These are phyloP conservation scores for Geotrupes spiniger DNA, from an alignment of 2,888 invertebrate species.

Conservation along the genomic window DNA sequence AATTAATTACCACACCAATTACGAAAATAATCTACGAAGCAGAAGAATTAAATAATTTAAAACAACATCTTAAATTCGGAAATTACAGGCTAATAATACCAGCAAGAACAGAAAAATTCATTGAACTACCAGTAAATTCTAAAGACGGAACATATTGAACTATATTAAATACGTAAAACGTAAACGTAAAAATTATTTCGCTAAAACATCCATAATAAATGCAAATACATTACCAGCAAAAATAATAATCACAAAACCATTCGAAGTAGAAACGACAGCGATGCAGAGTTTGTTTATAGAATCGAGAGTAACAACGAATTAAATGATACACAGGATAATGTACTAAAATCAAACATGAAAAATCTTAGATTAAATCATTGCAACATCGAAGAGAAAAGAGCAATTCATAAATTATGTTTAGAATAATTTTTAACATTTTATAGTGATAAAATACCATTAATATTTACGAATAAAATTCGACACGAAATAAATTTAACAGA, in stretches of 20 bases:
- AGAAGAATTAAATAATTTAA: too few relatives aligned
- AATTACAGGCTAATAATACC: not conserved
- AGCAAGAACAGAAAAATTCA: not conserved
- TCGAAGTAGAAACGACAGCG: not conserved
- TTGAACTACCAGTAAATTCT: not conserved
- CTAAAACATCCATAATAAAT: not conserved
- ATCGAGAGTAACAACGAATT: not conserved
- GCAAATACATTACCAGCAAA: not conserved
- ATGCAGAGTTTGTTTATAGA: not conserved
- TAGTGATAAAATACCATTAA: constrained; percentile 7
- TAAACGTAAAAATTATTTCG: not conserved
- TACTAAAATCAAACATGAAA: not conserved
- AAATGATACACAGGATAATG: not conserved
- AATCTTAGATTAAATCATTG: constrained; percentile 1
- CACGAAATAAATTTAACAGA: constrained; percentile 25
- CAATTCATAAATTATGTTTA: not conserved
- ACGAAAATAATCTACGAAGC: too few relatives aligned
- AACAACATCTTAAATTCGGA: too few relatives aligned
- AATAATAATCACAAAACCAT: not conserved
- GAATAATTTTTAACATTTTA: too few relatives aligned
- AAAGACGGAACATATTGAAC: not conserved
- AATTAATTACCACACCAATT: too few relatives aligned
- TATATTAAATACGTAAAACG: not conserved
- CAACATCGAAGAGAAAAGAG: constrained; percentile 3
- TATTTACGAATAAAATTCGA: constrained; percentile 29